Evolutionary conservation across 2,797 vertebrate genomes (phyloP).

Genomic region (Merluccius polli): DNA sequence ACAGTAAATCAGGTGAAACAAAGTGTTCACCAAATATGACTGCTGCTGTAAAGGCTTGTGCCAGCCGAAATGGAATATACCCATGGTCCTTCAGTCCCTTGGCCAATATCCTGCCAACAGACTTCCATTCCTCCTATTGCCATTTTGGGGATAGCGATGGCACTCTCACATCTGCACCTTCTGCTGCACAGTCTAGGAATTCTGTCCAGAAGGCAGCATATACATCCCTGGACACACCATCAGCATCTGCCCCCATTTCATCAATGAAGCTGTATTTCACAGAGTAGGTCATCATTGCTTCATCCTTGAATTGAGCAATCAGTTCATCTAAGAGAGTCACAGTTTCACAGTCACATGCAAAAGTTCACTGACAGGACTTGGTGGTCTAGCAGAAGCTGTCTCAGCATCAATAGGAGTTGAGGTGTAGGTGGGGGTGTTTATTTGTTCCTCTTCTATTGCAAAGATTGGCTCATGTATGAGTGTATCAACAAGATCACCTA

Average conservation of each 20-base stretch:
- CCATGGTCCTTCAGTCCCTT: conserved; percentile 26
- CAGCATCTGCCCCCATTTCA: too few species aligned
- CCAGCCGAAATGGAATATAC: conserved; percentile 32
- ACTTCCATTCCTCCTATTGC: not conserved
- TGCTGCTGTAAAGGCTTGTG: conserved; percentile 33
- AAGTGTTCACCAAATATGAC: conserved; percentile 36
- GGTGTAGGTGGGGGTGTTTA: conserved; percentile 12
- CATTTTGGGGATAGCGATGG: too few species aligned
- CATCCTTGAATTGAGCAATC: not conserved
- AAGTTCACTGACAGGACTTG: conserved; percentile 18
- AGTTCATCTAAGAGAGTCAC: not conserved
- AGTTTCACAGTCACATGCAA: conserved; percentile 19
- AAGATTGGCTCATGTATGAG: conserved; percentile 19
- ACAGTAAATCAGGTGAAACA: conserved; percentile 36
- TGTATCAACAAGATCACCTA: conserved; percentile 25
- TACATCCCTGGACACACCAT: too few species aligned
- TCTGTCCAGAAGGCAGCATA: not conserved
- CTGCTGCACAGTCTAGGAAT: not conserved
- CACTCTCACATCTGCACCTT: too few species aligned
- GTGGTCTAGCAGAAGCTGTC: conserved; percentile 12
- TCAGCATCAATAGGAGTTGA: conserved; percentile 16
- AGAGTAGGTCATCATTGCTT: not conserved
- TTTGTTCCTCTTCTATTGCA: conserved; percentile 14
- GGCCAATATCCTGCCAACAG: conserved; percentile 10
- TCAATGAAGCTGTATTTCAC: too few species aligned